phyloP scores from a whole-genome alignment of 2,888 invertebrate species.

The Eudemis profundana region DNA sequence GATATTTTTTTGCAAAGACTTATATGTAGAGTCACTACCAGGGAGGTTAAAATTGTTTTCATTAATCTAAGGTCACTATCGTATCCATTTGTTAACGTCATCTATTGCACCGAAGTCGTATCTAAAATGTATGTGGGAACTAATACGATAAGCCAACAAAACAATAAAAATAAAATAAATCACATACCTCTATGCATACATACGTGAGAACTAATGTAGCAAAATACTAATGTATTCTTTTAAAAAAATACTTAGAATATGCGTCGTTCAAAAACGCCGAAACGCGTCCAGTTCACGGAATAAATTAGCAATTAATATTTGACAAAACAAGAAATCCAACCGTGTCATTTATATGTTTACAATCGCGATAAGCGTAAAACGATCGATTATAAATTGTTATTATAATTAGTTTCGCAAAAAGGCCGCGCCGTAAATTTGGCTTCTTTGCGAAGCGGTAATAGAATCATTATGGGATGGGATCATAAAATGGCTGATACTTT shows the following conservation, averaged over 20 bases:
- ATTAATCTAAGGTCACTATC: too few relatives aligned
- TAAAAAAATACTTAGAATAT: slow-evolving; percentile 5
- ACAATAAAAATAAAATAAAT: too few relatives aligned
- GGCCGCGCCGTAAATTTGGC: slow-evolving; percentile 62
- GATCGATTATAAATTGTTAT: slow-evolving; percentile 36
- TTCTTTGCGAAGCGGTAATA: slow-evolving; percentile 57
- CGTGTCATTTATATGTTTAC: slow-evolving; percentile 29
- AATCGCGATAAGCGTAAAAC: slow-evolving; percentile 34
- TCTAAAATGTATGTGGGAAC: too few relatives aligned
- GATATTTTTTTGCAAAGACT: too few relatives aligned
- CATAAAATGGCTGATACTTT: slow-evolving; percentile 28
- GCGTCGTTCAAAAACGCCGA: background rate
- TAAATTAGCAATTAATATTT: slow-evolving; percentile 27
- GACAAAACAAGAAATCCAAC: slow-evolving; percentile 21
- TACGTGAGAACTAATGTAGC: background rate
- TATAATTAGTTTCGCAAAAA: slow-evolving; percentile 43
- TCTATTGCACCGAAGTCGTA: too few relatives aligned
- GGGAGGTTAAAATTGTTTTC: too few relatives aligned
- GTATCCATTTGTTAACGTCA: too few relatives aligned
- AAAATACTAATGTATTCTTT: background rate
- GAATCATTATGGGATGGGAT: slow-evolving; percentile 56
- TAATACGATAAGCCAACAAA: too few relatives aligned
- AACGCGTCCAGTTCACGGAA: background rate
- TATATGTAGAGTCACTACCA: too few relatives aligned
- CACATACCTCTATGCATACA: background rate